Evolutionary conservation across 2,888 invertebrate species (phyloP).

Genomic region (Phyllotreta striolata): DNA sequence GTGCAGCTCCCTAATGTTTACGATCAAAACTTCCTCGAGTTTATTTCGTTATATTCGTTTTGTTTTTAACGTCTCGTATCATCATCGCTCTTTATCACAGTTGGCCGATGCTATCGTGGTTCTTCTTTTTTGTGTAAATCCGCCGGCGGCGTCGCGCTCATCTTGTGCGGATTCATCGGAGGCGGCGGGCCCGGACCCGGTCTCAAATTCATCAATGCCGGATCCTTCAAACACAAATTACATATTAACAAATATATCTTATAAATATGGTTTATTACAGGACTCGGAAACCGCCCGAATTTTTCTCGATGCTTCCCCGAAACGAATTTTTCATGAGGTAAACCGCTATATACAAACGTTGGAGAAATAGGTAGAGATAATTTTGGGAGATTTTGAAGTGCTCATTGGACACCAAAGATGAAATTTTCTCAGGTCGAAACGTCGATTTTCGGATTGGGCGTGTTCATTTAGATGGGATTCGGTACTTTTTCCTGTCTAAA

Average conservation of each 20-base stretch:
- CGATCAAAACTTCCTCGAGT: neutral
- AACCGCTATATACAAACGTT: neutral
- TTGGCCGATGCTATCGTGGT: constrained; percentile 64
- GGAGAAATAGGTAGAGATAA: no score
- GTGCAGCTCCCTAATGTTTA: neutral
- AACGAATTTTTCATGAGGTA: neutral
- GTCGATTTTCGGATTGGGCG: no score
- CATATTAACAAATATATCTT: no score
- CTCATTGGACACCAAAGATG: no score
- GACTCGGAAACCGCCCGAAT: no score
- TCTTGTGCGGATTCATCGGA: constrained; percentile 56
- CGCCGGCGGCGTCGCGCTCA: constrained; percentile 69
- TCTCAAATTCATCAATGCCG: constrained; percentile 66
- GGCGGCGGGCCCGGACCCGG: constrained; percentile 64
- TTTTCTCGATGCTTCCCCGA: neutral
- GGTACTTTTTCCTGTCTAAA: no score
- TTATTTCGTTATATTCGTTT: constrained; percentile 13
- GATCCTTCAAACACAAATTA: constrained; percentile 53
- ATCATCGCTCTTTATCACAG: constrained; percentile 36
- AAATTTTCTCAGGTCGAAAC: no score
- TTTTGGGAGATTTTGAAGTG: no score
- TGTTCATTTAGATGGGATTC: no score
- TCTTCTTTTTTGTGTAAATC: constrained; percentile 68
- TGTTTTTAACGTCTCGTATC: constrained; percentile 19
- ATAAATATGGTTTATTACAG: no score